Evolutionary conservation across 2,797 vertebrate genomes (phyloP).

Genomic region (Helostoma temminkii): DNA sequence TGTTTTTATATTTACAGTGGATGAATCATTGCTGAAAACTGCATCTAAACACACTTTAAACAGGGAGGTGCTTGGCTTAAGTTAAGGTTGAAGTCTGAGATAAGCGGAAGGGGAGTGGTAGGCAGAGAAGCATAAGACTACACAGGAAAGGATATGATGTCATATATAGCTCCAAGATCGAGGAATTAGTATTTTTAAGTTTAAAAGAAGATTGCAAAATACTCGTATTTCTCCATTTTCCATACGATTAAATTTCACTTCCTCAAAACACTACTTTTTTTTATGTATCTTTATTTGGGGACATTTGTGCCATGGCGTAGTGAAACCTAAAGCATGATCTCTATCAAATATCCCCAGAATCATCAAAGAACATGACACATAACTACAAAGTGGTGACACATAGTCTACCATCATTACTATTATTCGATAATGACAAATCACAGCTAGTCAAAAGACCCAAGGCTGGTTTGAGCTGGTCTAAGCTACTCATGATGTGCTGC

Average conservation of each 20-base stretch:
- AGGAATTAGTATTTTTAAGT: neutral
- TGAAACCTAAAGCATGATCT: neutral
- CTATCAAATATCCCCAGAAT: neutral
- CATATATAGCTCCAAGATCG: neutral
- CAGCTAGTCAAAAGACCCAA: neutral
- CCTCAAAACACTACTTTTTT: neutral
- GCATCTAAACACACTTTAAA: conserved; percentile 7
- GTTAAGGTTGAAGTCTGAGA: neutral
- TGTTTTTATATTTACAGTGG: neutral
- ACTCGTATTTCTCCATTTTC: neutral
- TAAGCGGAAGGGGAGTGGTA: neutral
- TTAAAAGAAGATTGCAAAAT: neutral
- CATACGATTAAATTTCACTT: neutral
- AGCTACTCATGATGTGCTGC: neutral
- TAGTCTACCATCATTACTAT: neutral
- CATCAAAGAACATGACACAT: neutral
- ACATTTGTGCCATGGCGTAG: neutral
- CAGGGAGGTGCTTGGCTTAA: neutral
- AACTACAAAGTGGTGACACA: neutral
- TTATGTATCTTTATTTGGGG: neutral
- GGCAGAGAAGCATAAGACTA: neutral
- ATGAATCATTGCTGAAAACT: conserved; percentile 26
- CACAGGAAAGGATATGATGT: neutral
- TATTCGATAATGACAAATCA: neutral
- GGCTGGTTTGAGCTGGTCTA: conserved; percentile 12